Evolutionary conservation across 2,113 vertebrate species (phyloP).

Genomic region (Capreolus pygargus): DNA sequence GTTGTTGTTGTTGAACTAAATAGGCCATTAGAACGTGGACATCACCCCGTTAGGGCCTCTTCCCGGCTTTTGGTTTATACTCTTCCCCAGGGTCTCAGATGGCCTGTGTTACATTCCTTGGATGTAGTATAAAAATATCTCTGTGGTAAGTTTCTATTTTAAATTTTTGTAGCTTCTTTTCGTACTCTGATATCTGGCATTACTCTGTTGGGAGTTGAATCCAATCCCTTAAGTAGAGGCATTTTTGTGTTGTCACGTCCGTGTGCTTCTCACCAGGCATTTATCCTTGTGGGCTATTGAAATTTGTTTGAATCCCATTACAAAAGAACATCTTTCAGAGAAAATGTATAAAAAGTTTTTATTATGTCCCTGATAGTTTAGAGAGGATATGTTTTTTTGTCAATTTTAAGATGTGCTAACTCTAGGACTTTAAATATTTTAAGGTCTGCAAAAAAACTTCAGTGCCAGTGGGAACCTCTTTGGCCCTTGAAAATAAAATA

Average conservation of each 20-base stretch:
- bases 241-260: background rate
- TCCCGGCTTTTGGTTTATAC: background rate
- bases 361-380: background rate
- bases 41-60: too few relatives aligned
- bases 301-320: background rate
- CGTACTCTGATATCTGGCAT: background rate
- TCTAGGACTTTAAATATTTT: conserved; percentile 16
- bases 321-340: background rate
- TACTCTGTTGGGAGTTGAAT: background rate
- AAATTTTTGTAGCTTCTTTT: background rate
- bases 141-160: background rate
- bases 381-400: background rate
- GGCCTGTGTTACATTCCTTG: background rate
- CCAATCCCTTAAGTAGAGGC: background rate
- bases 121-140: background rate
- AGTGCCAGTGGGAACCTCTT: background rate
- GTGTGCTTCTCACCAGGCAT: background rate
- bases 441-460: background rate
- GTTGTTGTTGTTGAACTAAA: background rate
- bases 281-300: background rate
- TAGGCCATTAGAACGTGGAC: too few relatives aligned
- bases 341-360: background rate
- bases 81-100: background rate
- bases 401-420: background rate
- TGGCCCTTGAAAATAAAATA: background rate